phyloP scores from a whole-genome alignment of 1,140 invertebrate genomes.

The Rhynchophorus ferrugineus region DNA sequence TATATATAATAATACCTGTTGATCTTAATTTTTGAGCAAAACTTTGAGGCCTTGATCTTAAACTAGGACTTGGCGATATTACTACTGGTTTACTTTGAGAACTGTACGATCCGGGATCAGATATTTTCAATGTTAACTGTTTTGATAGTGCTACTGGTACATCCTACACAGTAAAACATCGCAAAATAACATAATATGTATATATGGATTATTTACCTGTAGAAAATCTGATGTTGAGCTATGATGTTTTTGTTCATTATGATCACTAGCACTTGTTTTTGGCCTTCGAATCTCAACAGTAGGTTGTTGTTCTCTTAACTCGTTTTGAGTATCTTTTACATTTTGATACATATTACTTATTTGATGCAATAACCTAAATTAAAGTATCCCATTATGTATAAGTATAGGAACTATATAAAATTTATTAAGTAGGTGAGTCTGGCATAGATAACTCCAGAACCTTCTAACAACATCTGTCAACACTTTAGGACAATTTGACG shows the following conservation, averaged over 20 bases:
- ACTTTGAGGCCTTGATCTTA: constrained; percentile 69
- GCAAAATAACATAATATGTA: constrained; percentile 20
- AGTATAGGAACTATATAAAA: too few species aligned
- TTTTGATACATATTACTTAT: constrained; percentile 97
- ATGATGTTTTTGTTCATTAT: constrained; percentile 34
- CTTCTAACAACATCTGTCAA: too few species aligned
- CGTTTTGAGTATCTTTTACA: constrained; percentile 88
- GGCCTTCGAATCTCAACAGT: constrained; percentile 35
- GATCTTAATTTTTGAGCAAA: constrained; percentile 79
- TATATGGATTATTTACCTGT: constrained; percentile 6
- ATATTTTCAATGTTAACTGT: constrained; percentile 38
- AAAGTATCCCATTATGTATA: too few species aligned
- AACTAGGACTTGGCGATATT: constrained; percentile 56
- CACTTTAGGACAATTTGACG: too few species aligned
- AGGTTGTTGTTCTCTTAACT: constrained; percentile 63
- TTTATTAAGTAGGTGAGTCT: too few species aligned
- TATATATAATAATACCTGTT: too few species aligned
- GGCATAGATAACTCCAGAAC: too few species aligned
- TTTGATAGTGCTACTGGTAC: constrained; percentile 28
- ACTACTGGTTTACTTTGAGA: constrained; percentile 39
- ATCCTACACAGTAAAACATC: constrained; percentile 1
- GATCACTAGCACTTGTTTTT: constrained; percentile 37
- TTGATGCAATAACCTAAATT: constrained; percentile 75
- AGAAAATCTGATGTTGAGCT: constrained; percentile 27
- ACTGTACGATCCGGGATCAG: constrained; percentile 32